Base-by-base conservation (phyloP, 1,140 invertebrate genomes). In the Drosophila setifemur region DNA sequence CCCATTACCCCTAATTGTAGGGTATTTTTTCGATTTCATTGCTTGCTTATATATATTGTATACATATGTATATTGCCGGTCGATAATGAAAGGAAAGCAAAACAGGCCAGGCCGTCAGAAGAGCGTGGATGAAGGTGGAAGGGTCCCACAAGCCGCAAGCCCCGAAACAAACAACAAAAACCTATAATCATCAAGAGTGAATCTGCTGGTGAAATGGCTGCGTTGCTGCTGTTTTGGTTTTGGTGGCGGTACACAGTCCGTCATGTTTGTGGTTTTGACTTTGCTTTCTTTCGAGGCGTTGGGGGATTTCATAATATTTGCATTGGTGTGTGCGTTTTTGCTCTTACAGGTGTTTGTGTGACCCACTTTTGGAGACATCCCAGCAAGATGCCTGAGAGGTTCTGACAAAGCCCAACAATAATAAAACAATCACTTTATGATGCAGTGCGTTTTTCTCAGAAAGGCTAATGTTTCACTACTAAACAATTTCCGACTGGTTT, bases 141-240 rank as follows among this genome's bases (percentile, higher is more conserved):
- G 19, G 29, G 11, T 57, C 58, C 58, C 58, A 37, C 33, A 48
- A 63, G 40, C 57, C 60, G 21, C 60, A 60, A 63, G 77, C 29
- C 72, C 77, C 77, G 35, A 72, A 68, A 67, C 29, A 53, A 60
- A 76, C 77, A 76, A 82, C 60, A 82, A 82, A 76, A 58, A 54
- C 79, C 82, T 76, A 76, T 82, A 81, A 81, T 81, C 77, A 83
- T 83, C 78, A 83, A 83, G 78, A 83, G 78, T 83, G 78, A 83
- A 83, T 83, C 78, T 83, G 78, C 73, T 68, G 78, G 78, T 64
- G 77, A 82, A 82, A 82, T 82, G 68, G 42, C 31, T 61, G 21
- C 39, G 44, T 14, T 47, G 25, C 39, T 33, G 29, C 11, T 48
- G 67, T 48, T 58, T 55, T 77, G 67, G 50, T 49, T 71, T 77